These are phyloP conservation scores for Podarcis raffonei DNA, from an alignment of 2,113 vertebrate genomes.

Conservation along the genomic window DNA sequence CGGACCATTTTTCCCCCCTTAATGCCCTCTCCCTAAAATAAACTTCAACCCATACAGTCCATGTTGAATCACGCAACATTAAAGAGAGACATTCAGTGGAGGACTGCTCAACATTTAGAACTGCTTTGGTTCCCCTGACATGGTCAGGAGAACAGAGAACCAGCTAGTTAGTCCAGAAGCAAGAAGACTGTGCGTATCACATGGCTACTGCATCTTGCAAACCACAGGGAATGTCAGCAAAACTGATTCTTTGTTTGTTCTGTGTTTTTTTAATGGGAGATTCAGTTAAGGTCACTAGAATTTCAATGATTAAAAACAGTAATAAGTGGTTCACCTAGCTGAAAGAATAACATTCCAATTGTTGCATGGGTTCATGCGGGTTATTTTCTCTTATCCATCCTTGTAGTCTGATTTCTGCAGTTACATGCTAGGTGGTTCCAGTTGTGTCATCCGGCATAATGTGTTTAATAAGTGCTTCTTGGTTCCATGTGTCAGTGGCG, in stretches of 20 bases:
- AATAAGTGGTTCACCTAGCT: conserved; percentile 40
- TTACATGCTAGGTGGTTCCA: conserved; percentile 25
- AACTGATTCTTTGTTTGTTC: conserved; percentile 2
- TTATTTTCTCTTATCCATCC: conserved; percentile 37
- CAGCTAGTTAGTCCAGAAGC: conserved; percentile 44
- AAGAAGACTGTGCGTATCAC: conserved; percentile 39
- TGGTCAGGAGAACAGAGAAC: conserved; percentile 54
- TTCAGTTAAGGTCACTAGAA: conserved; percentile 19
- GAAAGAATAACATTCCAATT: conserved; percentile 42
- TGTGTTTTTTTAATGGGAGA: conserved; percentile 44
- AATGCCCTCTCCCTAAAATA: background rate
- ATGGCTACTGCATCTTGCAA: background rate
- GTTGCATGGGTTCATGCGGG: conserved; percentile 24
- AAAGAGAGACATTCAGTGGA: conserved; percentile 35
- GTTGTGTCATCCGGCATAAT: conserved; percentile 41
- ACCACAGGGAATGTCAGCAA: conserved; percentile 33
- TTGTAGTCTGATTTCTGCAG: conserved; percentile 24
- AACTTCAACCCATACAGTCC: conserved; percentile 25
- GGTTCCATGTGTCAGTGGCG: conserved; percentile 86
- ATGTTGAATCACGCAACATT: conserved; percentile 56
- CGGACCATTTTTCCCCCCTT: conserved; percentile 46
- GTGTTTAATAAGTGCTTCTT: conserved; percentile 53
- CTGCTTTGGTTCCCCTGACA: conserved; percentile 61
- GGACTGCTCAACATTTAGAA: conserved; percentile 35
- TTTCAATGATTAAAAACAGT: conserved; percentile 41